Evolutionary conservation across 2,113 vertebrate species (phyloP).

Genomic region (Chionis minor): DNA sequence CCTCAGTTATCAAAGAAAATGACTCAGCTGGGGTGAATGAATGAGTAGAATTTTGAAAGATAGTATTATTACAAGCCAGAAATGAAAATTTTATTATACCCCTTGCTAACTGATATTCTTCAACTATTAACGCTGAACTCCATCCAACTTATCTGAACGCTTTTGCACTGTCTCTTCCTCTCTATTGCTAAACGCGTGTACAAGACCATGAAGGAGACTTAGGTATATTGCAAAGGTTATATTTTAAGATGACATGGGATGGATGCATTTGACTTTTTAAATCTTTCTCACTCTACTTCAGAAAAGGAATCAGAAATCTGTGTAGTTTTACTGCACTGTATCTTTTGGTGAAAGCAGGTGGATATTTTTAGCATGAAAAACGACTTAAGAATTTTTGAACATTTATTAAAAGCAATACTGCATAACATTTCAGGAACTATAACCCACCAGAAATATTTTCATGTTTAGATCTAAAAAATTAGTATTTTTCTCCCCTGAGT

Average conservation of each 20-base stretch:
- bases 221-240: slow-evolving; percentile 37
- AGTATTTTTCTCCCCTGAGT: neutral
- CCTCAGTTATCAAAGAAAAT: neutral
- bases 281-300: neutral
- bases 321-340: neutral
- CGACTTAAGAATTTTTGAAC: slow-evolving; percentile 8
- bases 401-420: slow-evolving; percentile 40
- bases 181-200: slow-evolving; percentile 8
- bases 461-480: neutral
- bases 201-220: slow-evolving; percentile 35
- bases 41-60: neutral
- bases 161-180: neutral
- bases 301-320: neutral
- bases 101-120: slow-evolving; percentile 3
- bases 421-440: neutral
- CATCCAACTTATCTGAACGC: neutral
- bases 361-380: slow-evolving; percentile 23
- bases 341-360: neutral
- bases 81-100: neutral
- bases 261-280: slow-evolving; percentile 10
- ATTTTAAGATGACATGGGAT: neutral
- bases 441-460: neutral
- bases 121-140: slow-evolving; percentile 13
- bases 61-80: neutral
- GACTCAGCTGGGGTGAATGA: neutral